Percentiles rank a stretch among this genome's conserved stretches.
Evolutionary conservation across 2,888 invertebrate species (phyloP).

Genomic region (Ophion slaviceki): DNA sequence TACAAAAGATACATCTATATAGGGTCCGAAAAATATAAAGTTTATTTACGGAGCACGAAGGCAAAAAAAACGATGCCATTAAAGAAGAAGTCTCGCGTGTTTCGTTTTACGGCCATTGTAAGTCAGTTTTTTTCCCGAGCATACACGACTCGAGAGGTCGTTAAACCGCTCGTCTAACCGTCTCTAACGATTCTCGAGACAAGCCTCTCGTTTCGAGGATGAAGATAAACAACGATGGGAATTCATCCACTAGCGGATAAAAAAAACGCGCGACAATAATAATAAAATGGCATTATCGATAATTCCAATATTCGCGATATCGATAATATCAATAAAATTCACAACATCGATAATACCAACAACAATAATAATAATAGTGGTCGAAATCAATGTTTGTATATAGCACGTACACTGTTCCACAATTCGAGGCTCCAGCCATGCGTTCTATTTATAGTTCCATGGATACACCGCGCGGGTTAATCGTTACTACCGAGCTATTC

Average conservation of each 20-base stretch:
- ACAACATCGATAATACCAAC: neutral
- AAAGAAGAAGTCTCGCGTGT: neutral
- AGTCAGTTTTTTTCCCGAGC: slow-evolving; percentile 6
- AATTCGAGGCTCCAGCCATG: slow-evolving; percentile 8
- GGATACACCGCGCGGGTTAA: slow-evolving; percentile 31
- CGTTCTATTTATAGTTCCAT: slow-evolving; percentile 41
- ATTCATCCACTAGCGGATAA: slow-evolving; percentile 9
- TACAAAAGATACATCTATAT: neutral
- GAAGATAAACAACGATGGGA: slow-evolving; percentile 17
- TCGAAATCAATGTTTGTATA: slow-evolving; percentile 3
- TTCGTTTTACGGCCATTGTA: neutral
- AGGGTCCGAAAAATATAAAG: neutral
- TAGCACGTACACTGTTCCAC: slow-evolving; percentile 26
- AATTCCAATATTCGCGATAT: neutral
- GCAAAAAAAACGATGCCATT: slow-evolving; percentile 8
- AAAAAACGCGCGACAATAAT: neutral
- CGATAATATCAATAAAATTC: neutral
- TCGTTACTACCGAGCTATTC: slow-evolving; percentile 40
- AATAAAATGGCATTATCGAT: no score
- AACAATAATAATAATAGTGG: neutral
- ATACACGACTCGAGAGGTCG: neutral
- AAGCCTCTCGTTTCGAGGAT: neutral
- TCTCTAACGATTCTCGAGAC: slow-evolving; percentile 8
- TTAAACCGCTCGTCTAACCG: slow-evolving; percentile 2
- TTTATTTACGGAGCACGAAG: neutral